These are phyloP conservation scores for Merops nubicus DNA, from an alignment of 2,113 vertebrate species.

Conservation along the genomic window DNA sequence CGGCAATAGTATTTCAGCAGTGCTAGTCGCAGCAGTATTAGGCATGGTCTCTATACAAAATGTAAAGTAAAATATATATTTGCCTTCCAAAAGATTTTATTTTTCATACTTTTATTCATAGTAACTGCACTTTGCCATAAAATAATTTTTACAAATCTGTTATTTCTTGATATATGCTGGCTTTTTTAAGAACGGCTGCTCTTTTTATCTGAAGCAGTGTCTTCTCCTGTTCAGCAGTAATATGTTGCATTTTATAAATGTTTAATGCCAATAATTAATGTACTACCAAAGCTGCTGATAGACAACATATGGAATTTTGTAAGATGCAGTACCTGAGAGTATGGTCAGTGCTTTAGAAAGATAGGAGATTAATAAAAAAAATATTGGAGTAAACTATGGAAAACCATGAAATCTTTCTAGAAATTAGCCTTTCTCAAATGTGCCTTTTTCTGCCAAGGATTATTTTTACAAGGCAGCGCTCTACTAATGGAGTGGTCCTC, in stretches of 20 bases:
- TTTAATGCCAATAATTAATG: neutral
- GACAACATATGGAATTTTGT: neutral
- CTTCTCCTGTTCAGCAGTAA: neutral
- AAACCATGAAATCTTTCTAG: neutral
- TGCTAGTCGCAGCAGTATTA: neutral
- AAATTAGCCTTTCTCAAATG: neutral
- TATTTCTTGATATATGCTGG: neutral
- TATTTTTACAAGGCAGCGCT: slow-evolving; percentile 22
- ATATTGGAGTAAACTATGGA: neutral
- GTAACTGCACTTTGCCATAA: neutral
- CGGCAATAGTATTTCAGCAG: neutral
- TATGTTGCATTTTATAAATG: neutral
- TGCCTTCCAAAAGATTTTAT: neutral
- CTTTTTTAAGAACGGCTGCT: neutral
- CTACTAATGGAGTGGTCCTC: slow-evolving; percentile 9
- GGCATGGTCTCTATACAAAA: neutral
- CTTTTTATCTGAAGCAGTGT: neutral
- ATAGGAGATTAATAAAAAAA: neutral
- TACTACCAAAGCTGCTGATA: neutral
- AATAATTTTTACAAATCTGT: neutral
- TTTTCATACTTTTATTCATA: neutral
- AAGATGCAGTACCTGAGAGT: neutral
- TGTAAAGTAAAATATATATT: neutral
- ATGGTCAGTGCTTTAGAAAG: neutral
- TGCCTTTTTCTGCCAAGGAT: neutral